Base-by-base conservation (phyloP, 2,797 vertebrate species). In the Coreius guichenoti region DNA sequence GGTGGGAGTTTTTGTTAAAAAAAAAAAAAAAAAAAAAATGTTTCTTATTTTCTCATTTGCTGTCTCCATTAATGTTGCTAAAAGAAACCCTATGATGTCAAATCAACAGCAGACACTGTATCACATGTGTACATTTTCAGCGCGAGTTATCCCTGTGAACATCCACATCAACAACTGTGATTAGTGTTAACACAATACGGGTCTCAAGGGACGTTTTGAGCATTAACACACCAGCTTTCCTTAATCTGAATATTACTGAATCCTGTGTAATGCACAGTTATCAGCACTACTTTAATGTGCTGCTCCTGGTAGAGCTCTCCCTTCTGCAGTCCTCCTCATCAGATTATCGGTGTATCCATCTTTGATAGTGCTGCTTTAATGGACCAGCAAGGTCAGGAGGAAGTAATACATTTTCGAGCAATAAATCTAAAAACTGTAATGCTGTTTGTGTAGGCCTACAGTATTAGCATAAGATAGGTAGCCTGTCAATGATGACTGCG, bases 261-360 rank as follows among this genome's bases (percentile, higher is more conserved):
- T 76, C 49, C 61, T 8, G 4, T 29, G 29, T 68, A 17, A 65
- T 65, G 29, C 29, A 4, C 26, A 16, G 29, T 31, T 65, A 65
- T 31, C 63, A 65, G 29, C 29, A 31, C 29, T 31, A 17, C 63
- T 31, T 6, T 31, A 65, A 29, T 76, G 9, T 33, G 31, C 31
- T 33, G 9, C 16, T 83, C 29, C 54, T 31, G 39, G 31, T 43
- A 39, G 54, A 61, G 58, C 58, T 68, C 61, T 77, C n/a, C 3
- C 23, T 33, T 43, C n/a, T 39, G n/a, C 61, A 43, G 45, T 47
- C 3, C 0, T 79, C 26, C 58, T 84, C 63, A 76, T 43, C 73
- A 77, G 47, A 84, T 84, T 84, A 84, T 77, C 73, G 4, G 61
- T 56, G n/a, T 47, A 43, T 29, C 43, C 73, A 84, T 84, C 82